These are phyloP conservation scores for Goniozus legneri DNA, from an alignment of 1,140 invertebrate species.

Conservation along the genomic window DNA sequence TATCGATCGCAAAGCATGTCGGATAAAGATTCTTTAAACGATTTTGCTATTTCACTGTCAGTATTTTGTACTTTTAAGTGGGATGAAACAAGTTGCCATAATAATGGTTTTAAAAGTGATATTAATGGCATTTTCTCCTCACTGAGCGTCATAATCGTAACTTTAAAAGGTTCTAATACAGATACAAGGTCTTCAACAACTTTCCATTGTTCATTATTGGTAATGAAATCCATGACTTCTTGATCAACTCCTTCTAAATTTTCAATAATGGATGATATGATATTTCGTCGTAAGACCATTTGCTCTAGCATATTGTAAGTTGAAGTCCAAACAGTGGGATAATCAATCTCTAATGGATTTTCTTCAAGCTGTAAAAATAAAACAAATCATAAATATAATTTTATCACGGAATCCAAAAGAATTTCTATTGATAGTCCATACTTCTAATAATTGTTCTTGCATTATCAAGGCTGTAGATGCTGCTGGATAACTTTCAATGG, in stretches of 20 bases:
- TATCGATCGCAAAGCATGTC: constrained; percentile 53
- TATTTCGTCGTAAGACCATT: constrained; percentile 41
- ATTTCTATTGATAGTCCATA: no score
- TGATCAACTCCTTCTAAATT: constrained; percentile 40
- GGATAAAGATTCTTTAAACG: constrained; percentile 50
- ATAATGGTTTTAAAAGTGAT: constrained; percentile 56
- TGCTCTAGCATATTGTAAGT: constrained; percentile 57
- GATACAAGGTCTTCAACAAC: constrained; percentile 52
- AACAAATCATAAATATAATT: constrained; percentile 6
- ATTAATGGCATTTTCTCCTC: constrained; percentile 57
- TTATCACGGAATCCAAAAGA: not conserved
- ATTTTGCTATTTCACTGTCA: constrained; percentile 44
- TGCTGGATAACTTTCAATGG: constrained; percentile 41
- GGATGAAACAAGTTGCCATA: constrained; percentile 54
- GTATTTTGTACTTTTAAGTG: constrained; percentile 51
- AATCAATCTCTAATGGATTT: constrained; percentile 46
- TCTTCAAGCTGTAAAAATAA: constrained; percentile 44
- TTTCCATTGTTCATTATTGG: constrained; percentile 50
- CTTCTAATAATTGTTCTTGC: constrained; percentile 52
- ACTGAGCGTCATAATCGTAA: constrained; percentile 56
- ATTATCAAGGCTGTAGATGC: constrained; percentile 39
- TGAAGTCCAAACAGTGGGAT: constrained; percentile 53
- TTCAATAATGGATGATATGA: constrained; percentile 41
- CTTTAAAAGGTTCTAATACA: constrained; percentile 57
- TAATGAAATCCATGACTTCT: constrained; percentile 37